A percentile compares a stretch with the other conserved stretches of the same genome.
Conservation (phyloP, 2,888 invertebrate genomes). For the Eupsilia transversa region DNA sequence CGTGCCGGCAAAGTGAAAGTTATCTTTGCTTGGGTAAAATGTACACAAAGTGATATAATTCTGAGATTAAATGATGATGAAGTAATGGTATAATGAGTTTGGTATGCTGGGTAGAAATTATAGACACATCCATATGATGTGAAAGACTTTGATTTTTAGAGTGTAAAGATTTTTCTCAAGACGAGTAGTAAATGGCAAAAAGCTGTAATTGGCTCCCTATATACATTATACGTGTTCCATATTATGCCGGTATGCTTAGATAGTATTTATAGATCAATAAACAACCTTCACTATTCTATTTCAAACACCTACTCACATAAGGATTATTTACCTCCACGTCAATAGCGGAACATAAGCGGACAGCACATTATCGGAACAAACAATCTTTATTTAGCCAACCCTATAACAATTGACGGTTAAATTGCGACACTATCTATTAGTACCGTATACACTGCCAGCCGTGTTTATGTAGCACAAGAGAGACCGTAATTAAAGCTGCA, state of each 20-base stretch:
- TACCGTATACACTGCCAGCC: constrained; percentile 49
- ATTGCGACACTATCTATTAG: constrained; percentile 54
- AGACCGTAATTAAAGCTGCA: constrained; percentile 78
- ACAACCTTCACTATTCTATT: constrained; percentile 32
- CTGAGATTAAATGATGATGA: not conserved
- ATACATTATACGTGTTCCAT: not conserved
- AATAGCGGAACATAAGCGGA: constrained; percentile 29
- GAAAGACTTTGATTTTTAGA: not conserved
- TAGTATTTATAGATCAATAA: constrained; percentile 34
- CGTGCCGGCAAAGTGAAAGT: not conserved
- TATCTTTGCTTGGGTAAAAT: constrained; percentile 14
- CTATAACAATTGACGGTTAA: constrained; percentile 32
- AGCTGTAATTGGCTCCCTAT: not conserved
- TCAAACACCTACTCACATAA: constrained; percentile 15
- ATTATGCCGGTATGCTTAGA: not conserved
- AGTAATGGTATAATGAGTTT: not conserved
- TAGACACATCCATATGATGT: not conserved
- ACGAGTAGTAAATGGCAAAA: not conserved
- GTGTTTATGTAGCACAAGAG: constrained; percentile 61
- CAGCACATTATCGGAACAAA: constrained; percentile 51
- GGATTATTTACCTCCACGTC: constrained; percentile 46
- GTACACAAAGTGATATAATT: not conserved
- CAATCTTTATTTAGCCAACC: constrained; percentile 55
- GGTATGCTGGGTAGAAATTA: not conserved
- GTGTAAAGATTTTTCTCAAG: too few species aligned